phyloP scores from a whole-genome alignment of 2,113 vertebrate species.

The Podarcis cretensis region DNA sequence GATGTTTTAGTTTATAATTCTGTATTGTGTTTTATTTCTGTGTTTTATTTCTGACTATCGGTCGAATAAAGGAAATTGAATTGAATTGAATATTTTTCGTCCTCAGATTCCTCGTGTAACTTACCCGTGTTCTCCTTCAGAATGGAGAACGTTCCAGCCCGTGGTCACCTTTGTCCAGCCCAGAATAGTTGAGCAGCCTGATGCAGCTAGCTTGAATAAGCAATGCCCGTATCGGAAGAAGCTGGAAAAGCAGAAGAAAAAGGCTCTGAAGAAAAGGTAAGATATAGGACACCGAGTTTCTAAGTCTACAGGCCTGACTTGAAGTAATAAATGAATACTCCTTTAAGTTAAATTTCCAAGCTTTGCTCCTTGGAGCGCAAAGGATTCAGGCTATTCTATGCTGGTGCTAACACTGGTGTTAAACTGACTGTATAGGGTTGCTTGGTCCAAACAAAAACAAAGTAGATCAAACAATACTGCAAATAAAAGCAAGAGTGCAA shows the following conservation, averaged over 20 bases:
- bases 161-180: neutral
- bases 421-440: neutral
- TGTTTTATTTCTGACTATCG: too few species aligned
- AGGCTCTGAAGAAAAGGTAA: constrained; percentile 29
- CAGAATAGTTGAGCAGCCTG: constrained; percentile 8
- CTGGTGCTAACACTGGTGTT: too few species aligned
- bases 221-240: constrained; percentile 4
- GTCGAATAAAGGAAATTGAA: too few species aligned
- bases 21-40: too few species aligned
- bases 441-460: neutral
- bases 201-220: neutral
- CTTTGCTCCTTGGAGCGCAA: neutral
- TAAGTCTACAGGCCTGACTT: neutral
- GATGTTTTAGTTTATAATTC: too few species aligned
- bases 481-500: neutral
- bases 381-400: neutral
- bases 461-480: neutral
- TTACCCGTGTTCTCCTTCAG: constrained; percentile 5
- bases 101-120: neutral
- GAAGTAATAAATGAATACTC: neutral
- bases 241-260: neutral
- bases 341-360: neutral
- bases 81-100: neutral
- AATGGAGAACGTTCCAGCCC: neutral
- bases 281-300: neutral